These are phyloP conservation scores for Hyposoter didymator DNA, from an alignment of 2,888 invertebrate species.

Conservation along the genomic window DNA sequence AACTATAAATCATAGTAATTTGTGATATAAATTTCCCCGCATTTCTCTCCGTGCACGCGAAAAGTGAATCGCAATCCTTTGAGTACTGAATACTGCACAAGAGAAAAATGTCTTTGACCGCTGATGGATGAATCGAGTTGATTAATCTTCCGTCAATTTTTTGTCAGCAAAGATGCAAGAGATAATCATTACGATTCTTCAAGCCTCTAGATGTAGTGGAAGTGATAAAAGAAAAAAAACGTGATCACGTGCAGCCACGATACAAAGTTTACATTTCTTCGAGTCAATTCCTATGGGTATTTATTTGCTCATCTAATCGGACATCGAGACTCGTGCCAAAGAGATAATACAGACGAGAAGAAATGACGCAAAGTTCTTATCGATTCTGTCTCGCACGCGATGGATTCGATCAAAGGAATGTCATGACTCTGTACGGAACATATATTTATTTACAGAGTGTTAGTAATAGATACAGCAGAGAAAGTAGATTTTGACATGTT, in stretches of 20 bases:
- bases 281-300: neutral
- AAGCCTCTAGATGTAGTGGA: neutral
- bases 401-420: conserved; percentile 5
- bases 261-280: conserved; percentile 8
- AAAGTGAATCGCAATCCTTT: neutral
- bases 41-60: no score
- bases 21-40: no score
- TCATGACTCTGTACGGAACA: neutral
- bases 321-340: conserved; percentile 13
- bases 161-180: neutral
- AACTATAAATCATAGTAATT: no score
- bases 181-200: conserved; percentile 23
- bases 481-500: neutral
- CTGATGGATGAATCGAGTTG: neutral
- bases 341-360: conserved; percentile 26
- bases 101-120: neutral
- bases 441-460: neutral
- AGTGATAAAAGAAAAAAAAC: neutral
- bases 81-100: neutral
- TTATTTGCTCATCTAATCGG: neutral
- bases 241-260: conserved; percentile 34
- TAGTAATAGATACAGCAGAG: neutral
- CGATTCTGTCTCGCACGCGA: conserved; percentile 19
- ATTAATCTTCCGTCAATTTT: conserved; percentile 27
- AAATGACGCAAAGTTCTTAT: conserved; percentile 24